Evolutionary conservation across 2,113 vertebrate genomes (phyloP), one percentile per base, ranked within the genome.

Genomic region (Brachypteracias leptosomus): DNA sequence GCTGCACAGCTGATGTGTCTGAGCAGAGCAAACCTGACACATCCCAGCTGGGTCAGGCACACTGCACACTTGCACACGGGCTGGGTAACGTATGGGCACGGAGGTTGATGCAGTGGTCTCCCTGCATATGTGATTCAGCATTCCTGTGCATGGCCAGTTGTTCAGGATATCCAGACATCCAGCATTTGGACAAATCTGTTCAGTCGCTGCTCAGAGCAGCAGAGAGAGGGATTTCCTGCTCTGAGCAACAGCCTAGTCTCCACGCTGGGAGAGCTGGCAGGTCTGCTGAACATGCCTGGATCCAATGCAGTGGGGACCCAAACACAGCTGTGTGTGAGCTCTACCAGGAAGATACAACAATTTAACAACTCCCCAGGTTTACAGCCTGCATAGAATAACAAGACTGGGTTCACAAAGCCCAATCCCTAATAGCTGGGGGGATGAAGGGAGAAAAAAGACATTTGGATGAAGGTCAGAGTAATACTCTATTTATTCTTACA

Each of bases 311-410:
- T 18, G 93, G 95, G 71, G 92, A 94, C 85, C 28, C 79, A 77
- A 71, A 46, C 78, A 68, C 96, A 92, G 92, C 90, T 95, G 90
- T 61, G 78, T 4, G 5, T 16, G 67, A 93, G 85, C 75, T 88
- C 78, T 40, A 61, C 75, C 20, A 24, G 63, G 54, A 19, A 49
- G 62, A 86, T 42, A 42, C 19, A 78, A 51, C 51, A n/a, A 7
- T 15, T 70, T 51, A 91, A 65, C n/a, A 36, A 11, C 31, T 85
- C 71, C 59, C 71, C 61, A 2, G 49, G 62, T 71, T 85, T 33
- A 40, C 36, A 83, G 19, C 63, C 63, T 87, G 65, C 33, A 18
- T 1, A 44, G 66, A 79, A 11, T 52, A 66, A 65, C 47, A 49
- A 46, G 26, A 40, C 1, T 29, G 46, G 33, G 38, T 46, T 93